Base-by-base conservation (phyloP, 2,797 vertebrate genomes). In the Sebastes cheni region DNA sequence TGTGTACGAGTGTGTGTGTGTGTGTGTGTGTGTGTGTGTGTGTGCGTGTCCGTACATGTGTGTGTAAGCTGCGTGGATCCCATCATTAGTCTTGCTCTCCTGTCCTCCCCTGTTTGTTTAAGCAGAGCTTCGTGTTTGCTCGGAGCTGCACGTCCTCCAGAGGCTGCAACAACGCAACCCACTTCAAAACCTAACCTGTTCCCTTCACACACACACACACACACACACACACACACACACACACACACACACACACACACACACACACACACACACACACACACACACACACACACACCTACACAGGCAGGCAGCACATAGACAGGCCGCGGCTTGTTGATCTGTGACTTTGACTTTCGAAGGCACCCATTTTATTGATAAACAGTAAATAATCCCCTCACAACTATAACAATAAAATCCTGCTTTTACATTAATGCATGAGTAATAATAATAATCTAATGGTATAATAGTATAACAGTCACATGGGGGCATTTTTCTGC, bases 101-200 rank as follows among this genome's bases (percentile, higher is more conserved):
- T 95, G 97, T 97, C 97, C 96, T 95, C 96, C 96, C 95, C 93
- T 95, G 97, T 97, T 97, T 97, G 96, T 95, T 97, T 95, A 97
- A 95, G 96, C 67, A 95, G 95, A 91, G 84, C 94, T 78, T 82
- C 84, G 86, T 97, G 95, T 97, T 97, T 97, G 96, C 95, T 96
- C 91, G 87, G 80, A 87, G 86, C 84, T 88, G 78, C 83, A 76
- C 80, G 91, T 93, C 89, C 93, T 92, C 92, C 79, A 86, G 80
- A 88, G 75, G 84, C 82, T 83, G 82, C 89, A 81, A 86, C 86
- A 86, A 78, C 42, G 34, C 89, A 88, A 76, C 87, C 83, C 83
- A 86, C 90, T 89, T 93, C 85, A 90, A 92, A 91, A 86, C 78
- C 86, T 62, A 75, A 58, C 89, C 85, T 78, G 83, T 86, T 89